Evolutionary conservation across 2,113 vertebrate species (phyloP), one percentile per base, ranked within the genome.

Genomic region (Fregata magnificens): DNA sequence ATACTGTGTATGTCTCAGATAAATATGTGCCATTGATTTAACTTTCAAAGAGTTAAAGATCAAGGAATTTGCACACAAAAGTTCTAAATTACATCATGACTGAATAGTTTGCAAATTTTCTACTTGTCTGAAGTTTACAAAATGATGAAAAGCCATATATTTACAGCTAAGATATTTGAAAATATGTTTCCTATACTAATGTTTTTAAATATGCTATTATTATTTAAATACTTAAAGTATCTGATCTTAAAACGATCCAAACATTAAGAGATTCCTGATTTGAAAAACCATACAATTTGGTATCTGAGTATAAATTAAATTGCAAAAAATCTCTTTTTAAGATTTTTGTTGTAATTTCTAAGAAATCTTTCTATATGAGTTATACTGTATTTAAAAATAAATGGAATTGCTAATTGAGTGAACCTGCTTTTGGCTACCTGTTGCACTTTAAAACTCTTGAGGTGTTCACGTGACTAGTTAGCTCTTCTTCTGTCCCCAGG

Each of bases 11-110:
- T 79, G 86, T 78, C 13, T 74, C 3, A 1, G 31, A 8, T 62
- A 67, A 71, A 66, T 18, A 42, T 3, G 6, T 40, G 11, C 3
- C 0, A 0, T 24, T 38, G 4, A 61, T 42, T 70, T 18, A 56
- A 56, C 29, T 78, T 87, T 77, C 44, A 10, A 82, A 29, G 22
- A 56, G 17, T 10, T 47, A 49, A 65, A 73, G 5, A 44, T 45
- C 34, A 55, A 86, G 13, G 11, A 73, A 70, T 32, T n/a, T 38
- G 3, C 15, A 65, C 6, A 10, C 8, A 52, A 12, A 61, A 38
- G 7, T 61, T 89, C 16, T 55, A 45, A 91, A 69, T 47, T 59
- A 25, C 7, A 25, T 49, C 2, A 53, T 3, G 2, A n/a, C 13
- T 34, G 36, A 87, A 28, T 20, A 45, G 9, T 66, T 47, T 56